Percentiles rank a stretch among this genome's conserved stretches.
Evolutionary conservation across 2,113 vertebrate species (phyloP).

Genomic region (Bucco capensis): DNA sequence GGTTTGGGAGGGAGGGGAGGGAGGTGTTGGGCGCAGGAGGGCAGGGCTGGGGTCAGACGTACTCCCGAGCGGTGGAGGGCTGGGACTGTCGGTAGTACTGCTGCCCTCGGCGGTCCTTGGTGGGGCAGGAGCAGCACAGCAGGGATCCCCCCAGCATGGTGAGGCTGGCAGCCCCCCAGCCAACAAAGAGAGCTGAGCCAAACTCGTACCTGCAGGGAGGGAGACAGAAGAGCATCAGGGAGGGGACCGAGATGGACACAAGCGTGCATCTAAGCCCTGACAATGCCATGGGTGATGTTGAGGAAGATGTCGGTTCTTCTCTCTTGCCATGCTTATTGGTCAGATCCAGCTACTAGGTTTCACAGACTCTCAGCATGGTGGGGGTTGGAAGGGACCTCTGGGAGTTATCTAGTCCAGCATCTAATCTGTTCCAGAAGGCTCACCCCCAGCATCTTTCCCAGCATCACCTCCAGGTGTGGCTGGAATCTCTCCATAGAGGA

Average conservation of each 20-base stretch:
- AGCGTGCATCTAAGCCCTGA: not conserved
- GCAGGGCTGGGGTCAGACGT: slow-evolving; percentile 78
- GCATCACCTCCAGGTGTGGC: no score
- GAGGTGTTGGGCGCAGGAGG: not conserved
- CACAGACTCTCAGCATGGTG: not conserved
- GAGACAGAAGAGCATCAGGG: not conserved
- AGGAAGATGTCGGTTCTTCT: not conserved
- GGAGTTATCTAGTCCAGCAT: not conserved
- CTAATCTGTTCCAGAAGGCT: not conserved
- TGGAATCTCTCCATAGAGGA: no score
- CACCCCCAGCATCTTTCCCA: no score
- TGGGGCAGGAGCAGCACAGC: slow-evolving; percentile 91
- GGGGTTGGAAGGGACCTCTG: not conserved
- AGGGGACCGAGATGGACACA: not conserved
- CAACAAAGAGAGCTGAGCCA: slow-evolving; percentile 90
- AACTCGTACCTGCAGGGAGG: slow-evolving; percentile 85
- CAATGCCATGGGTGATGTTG: rapidly evolving
- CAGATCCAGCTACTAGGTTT: rapidly evolving
- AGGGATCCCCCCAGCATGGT: slow-evolving; percentile 88
- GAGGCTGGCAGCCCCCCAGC: slow-evolving; percentile 90
- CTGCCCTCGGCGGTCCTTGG: slow-evolving; percentile 79
- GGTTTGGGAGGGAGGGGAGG: not conserved
- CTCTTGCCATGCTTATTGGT: not conserved
- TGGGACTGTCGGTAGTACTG: slow-evolving; percentile 87
- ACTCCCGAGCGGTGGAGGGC: slow-evolving; percentile 87